phyloP scores from a whole-genome alignment of 2,113 vertebrate species.

The Vimba vimba region DNA sequence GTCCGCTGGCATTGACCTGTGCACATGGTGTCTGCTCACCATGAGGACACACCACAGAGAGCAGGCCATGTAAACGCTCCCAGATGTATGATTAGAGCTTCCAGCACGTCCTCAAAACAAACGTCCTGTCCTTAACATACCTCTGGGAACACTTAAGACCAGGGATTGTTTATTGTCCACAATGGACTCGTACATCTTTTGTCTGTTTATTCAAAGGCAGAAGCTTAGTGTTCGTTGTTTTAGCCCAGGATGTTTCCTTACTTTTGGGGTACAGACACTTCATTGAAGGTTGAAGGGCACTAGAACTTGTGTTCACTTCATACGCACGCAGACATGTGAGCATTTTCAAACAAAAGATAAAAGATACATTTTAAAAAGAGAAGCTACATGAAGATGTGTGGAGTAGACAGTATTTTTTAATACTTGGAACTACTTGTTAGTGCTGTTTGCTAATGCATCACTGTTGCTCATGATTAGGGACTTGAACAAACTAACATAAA shows the following conservation, averaged over 20 bases:
- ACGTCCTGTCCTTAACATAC: constrained; percentile 32
- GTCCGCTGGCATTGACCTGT: constrained; percentile 64
- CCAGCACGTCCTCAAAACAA: constrained; percentile 29
- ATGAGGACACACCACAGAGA: constrained; percentile 64
- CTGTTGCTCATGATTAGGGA: too few relatives aligned
- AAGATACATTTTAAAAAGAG: neutral
- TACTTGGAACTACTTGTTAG: too few relatives aligned
- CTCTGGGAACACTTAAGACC: constrained; percentile 26
- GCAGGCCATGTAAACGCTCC: constrained; percentile 65
- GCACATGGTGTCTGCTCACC: constrained; percentile 64
- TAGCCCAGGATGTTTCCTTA: constrained; percentile 19
- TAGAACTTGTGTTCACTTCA: neutral
- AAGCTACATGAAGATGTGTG: neutral
- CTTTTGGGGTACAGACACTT: neutral
- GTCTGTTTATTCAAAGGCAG: constrained; percentile 24
- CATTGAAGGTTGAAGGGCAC: neutral
- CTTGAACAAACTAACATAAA: too few relatives aligned
- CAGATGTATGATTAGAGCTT: constrained; percentile 68
- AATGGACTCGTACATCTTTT: constrained; percentile 35
- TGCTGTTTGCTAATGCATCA: too few relatives aligned
- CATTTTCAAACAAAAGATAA: neutral
- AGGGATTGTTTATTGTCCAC: constrained; percentile 31
- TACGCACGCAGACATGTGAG: neutral
- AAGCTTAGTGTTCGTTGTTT: constrained; percentile 23
- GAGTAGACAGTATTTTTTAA: too few relatives aligned